These are phyloP conservation scores for Linnaemya tessellans DNA, from an alignment of 2,888 invertebrate genomes.

Conservation along the genomic window DNA sequence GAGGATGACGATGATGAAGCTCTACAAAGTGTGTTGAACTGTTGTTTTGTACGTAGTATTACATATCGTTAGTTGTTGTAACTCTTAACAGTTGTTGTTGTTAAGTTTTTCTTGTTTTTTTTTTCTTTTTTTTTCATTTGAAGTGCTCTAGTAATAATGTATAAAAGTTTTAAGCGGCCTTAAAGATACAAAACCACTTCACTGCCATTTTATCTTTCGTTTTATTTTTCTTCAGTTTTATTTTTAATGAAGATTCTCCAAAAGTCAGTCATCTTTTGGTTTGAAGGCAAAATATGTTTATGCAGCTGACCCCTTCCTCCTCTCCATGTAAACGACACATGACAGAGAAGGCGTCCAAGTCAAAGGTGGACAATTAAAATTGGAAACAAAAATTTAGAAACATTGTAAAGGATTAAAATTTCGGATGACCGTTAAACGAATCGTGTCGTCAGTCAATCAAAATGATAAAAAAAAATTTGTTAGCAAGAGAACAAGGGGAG, in stretches of 20 bases:
- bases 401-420: background rate
- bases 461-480: background rate
- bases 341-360: conserved; percentile 18
- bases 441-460: too few relatives aligned
- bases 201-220: conserved; percentile 23
- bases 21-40: conserved; percentile 71
- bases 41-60: conserved; percentile 21
- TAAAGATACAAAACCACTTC: conserved; percentile 53
- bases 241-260: conserved; percentile 56
- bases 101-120: conserved; percentile 32
- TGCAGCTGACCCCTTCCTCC: background rate
- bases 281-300: conserved; percentile 57
- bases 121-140: conserved; percentile 42
- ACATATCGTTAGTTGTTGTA: conserved; percentile 35
- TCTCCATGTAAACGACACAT: conserved; percentile 8
- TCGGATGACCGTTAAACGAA: background rate
- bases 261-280: conserved; percentile 69
- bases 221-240: conserved; percentile 7
- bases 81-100: conserved; percentile 60
- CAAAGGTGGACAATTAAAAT: conserved; percentile 55
- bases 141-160: conserved; percentile 70
- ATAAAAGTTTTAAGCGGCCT: conserved; percentile 64
- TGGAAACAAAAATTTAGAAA: conserved; percentile 1
- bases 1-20: conserved; percentile 30
- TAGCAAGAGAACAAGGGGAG: background rate